Evolutionary conservation across 2,113 vertebrate genomes (phyloP).

Genomic region (Sapajus apella): DNA sequence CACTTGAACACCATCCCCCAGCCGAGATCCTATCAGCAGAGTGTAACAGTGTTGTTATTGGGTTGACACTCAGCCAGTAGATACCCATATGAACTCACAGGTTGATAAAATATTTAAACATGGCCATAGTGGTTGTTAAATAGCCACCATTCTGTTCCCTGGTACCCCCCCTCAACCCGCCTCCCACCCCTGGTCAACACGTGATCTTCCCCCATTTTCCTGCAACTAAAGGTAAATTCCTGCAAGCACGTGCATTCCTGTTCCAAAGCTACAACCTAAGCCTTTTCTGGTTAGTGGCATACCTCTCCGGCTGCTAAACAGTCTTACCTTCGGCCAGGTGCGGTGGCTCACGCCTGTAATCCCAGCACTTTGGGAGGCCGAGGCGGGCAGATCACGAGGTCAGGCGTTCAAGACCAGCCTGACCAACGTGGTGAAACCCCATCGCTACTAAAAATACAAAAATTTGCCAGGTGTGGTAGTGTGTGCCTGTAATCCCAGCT

Average conservation of each 20-base stretch:
- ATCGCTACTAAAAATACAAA: too few relatives aligned
- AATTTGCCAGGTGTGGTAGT: too few relatives aligned
- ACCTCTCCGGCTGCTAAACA: background rate
- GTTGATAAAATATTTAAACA: background rate
- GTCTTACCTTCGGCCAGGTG: background rate
- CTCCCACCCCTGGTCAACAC: too few relatives aligned
- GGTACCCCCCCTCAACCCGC: too few relatives aligned
- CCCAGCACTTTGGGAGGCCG: too few relatives aligned
- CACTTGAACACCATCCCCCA: background rate
- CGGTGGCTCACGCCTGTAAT: too few relatives aligned
- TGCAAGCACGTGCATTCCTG: background rate
- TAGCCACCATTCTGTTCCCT: background rate
- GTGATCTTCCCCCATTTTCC: background rate
- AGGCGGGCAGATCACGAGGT: too few relatives aligned
- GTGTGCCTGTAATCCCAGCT: too few relatives aligned
- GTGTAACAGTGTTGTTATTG: accelerated
- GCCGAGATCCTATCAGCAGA: background rate
- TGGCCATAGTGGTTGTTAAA: background rate
- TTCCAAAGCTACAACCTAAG: background rate
- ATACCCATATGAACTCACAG: background rate
- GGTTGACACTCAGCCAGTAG: background rate
- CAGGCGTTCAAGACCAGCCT: too few relatives aligned
- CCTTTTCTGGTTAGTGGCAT: background rate
- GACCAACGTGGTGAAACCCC: too few relatives aligned
- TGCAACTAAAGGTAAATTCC: background rate